These are phyloP conservation scores for Scelioninae gen. 1 DNA, from an alignment of 2,888 invertebrate genomes.

Conservation along the genomic window DNA sequence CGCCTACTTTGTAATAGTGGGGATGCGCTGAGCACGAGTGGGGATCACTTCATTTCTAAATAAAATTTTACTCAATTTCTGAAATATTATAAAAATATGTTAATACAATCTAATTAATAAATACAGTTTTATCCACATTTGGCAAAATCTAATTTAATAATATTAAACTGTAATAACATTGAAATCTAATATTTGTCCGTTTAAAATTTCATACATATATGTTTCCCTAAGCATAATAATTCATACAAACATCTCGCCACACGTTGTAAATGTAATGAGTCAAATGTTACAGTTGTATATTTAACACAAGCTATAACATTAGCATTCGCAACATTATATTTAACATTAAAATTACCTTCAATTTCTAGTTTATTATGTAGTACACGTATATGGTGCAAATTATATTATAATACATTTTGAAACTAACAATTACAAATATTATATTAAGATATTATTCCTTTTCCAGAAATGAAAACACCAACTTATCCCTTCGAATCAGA, in stretches of 20 bases:
- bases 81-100: no score
- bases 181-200: neutral
- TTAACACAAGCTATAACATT: neutral
- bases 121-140: no score
- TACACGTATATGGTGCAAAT: neutral
- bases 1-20: no score
- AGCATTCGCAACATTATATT: neutral
- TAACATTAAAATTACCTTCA: constrained; percentile 2
- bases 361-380: constrained; percentile 1
- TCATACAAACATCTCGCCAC: neutral
- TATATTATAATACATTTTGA: neutral
- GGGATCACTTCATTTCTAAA: no score
- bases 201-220: no score
- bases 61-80: no score
- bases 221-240: constrained; percentile 8
- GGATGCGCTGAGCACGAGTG: no score
- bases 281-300: neutral
- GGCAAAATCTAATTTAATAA: no score
- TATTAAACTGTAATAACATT: neutral
- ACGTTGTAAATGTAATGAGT: constrained; percentile 2
- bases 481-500: neutral
- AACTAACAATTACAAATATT: no score
- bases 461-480: no score
- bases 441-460: no score
- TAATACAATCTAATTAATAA: no score